Evolutionary conservation across 2,888 invertebrate species (phyloP).

Genomic region (Automeris io): DNA sequence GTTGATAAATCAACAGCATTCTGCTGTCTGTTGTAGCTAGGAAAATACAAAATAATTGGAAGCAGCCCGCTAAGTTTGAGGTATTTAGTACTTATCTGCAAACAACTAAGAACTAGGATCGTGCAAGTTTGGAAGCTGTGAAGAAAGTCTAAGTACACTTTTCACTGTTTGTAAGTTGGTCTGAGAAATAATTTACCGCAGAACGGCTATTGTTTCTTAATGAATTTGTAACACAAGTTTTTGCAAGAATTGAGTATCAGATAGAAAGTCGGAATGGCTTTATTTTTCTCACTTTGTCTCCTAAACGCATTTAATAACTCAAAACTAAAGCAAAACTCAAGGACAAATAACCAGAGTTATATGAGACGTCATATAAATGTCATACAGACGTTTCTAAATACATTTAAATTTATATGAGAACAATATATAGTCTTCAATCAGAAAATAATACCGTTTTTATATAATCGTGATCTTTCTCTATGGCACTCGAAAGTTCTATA

Average conservation of each 20-base stretch:
- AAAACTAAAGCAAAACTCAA: neutral
- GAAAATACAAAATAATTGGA: slow-evolving; percentile 10
- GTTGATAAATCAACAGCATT: no score
- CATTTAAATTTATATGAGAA: no score
- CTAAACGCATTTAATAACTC: neutral
- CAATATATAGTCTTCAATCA: no score
- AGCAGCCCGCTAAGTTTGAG: slow-evolving; percentile 10
- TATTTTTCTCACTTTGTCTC: no score
- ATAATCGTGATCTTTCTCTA: no score
- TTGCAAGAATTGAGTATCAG: neutral
- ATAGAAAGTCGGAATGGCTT: no score
- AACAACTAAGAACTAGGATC: slow-evolving; percentile 20
- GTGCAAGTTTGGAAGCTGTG: slow-evolving; percentile 17
- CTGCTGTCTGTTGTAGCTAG: no score
- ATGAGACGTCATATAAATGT: no score
- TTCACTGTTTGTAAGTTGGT: slow-evolving; percentile 21
- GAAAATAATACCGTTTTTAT: no score
- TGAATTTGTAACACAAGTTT: neutral
- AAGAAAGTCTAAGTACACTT: slow-evolving; percentile 21
- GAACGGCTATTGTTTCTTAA: slow-evolving; percentile 13
- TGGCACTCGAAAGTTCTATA: no score
- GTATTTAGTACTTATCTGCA: slow-evolving; percentile 17
- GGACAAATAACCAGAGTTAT: neutral
- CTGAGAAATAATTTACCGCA: slow-evolving; percentile 21
- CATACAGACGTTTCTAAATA: no score